Percentiles rank a stretch among this genome's conserved stretches.
phyloP scores from a whole-genome alignment of 2,888 invertebrate species.

The Entomobrya proxima region DNA sequence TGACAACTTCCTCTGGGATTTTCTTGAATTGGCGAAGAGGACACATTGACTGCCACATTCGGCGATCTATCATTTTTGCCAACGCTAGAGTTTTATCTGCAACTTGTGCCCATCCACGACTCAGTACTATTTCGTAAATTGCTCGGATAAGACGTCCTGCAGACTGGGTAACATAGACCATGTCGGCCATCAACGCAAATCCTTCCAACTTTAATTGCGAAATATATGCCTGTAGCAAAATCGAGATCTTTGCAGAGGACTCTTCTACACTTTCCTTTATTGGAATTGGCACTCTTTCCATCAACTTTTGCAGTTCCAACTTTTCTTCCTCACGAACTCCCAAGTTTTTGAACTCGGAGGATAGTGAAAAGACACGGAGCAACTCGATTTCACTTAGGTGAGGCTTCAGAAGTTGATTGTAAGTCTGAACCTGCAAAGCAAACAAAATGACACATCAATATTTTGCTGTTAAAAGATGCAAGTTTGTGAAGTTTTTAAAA shows the following conservation, averaged over 20 bases:
- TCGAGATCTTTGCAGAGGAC: constrained; percentile 96
- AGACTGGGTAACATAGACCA: constrained; percentile 99
- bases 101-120: constrained; percentile 96
- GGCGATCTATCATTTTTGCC: constrained; percentile 98
- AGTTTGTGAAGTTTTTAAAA: too few species aligned
- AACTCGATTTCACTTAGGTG: constrained; percentile 98
- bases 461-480: not conserved
- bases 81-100: constrained; percentile 96
- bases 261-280: constrained; percentile 98
- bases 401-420: constrained; percentile 96
- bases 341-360: constrained; percentile 95
- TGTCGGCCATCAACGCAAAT: constrained; percentile 98
- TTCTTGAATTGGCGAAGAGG: constrained; percentile 97
- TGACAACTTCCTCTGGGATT: constrained; percentile 97
- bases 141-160: constrained; percentile 96
- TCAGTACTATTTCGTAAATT: constrained; percentile 94
- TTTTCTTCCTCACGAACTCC: constrained; percentile 97
- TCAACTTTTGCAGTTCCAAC: constrained; percentile 95
- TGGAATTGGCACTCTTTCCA: constrained; percentile 97
- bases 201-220: constrained; percentile 98
- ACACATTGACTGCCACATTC: constrained; percentile 99
- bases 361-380: constrained; percentile 97
- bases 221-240: constrained; percentile 95
- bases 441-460: not conserved
- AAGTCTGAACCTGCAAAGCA: constrained; percentile 87